Percentiles rank a stretch among this genome's conserved stretches.
phyloP scores from a whole-genome alignment of 1,140 invertebrate genomes.

The Camponotus floridanus region DNA sequence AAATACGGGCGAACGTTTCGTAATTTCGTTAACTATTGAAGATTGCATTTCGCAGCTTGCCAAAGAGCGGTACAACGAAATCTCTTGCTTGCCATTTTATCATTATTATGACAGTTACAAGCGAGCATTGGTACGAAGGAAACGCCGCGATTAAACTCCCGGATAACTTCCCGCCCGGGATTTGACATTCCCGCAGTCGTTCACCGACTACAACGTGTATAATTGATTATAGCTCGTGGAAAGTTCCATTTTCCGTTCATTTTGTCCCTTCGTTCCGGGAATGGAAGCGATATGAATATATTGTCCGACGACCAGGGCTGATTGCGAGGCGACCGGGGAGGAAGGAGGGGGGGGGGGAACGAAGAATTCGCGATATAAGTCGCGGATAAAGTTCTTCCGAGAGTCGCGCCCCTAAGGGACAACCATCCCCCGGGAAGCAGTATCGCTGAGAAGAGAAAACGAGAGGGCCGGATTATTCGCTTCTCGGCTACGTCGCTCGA shows the following conservation, averaged over 20 bases:
- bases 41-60: not conserved
- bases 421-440: conserved; percentile 9
- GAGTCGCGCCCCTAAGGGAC: not conserved
- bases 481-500: conserved; percentile 16
- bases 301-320: conserved; percentile 38
- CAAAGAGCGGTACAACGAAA: not conserved
- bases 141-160: conserved; percentile 32
- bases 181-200: conserved; percentile 26
- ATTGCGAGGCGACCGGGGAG: conserved; percentile 23
- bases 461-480: conserved; percentile 22
- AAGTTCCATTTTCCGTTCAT: conserved; percentile 25
- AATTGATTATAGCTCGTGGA: conserved; percentile 36
- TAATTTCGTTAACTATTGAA: not conserved
- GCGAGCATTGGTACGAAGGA: not conserved
- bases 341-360: not conserved
- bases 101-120: conserved; percentile 38
- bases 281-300: conserved; percentile 38
- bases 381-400: conserved; percentile 32
- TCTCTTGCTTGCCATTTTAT: conserved; percentile 24
- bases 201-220: not conserved
- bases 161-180: not conserved
- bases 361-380: conserved; percentile 54
- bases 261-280: not conserved
- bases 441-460: conserved; percentile 41
- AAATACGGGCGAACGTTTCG: too few relatives aligned